Evolutionary conservation across 2,888 invertebrate species (phyloP).

Genomic region (Pterobdella sp.): DNA sequence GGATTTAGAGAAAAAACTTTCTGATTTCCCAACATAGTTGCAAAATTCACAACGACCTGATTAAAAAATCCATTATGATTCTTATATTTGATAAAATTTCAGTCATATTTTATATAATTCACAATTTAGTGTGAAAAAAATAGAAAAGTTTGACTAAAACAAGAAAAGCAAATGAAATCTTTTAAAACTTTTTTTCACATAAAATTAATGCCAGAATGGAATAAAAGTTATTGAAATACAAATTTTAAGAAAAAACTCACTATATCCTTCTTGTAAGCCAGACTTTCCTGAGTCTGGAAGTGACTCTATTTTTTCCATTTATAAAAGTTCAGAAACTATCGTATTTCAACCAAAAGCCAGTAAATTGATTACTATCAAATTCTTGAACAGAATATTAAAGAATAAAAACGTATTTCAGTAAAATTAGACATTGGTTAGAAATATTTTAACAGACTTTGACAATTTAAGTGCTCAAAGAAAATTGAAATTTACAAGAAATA

Average conservation of each 20-base stretch:
- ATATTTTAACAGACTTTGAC: background rate
- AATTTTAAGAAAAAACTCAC: conserved; percentile 7
- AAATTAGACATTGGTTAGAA: conserved; percentile 3
- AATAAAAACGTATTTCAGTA: background rate
- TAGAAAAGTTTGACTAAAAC: too few species aligned
- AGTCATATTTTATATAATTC: background rate
- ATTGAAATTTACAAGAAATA: background rate
- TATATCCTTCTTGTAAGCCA: conserved; percentile 10
- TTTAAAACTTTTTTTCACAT: background rate
- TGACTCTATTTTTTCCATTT: background rate
- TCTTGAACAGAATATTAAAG: background rate
- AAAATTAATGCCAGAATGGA: background rate
- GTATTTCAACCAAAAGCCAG: background rate
- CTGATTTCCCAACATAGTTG: conserved; percentile 74
- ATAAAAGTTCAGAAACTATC: background rate
- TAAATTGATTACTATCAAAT: background rate
- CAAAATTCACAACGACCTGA: conserved; percentile 75
- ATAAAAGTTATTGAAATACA: conserved; percentile 1
- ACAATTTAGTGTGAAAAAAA: too few species aligned
- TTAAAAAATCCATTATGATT: conserved; percentile 39
- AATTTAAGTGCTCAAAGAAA: background rate
- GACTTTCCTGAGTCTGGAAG: background rate
- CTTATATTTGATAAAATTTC: background rate
- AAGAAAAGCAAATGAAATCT: background rate
- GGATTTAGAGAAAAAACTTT: conserved; percentile 75